phyloP scores from a whole-genome alignment of 2,797 vertebrate species.

The Acanthopagrus latus region DNA sequence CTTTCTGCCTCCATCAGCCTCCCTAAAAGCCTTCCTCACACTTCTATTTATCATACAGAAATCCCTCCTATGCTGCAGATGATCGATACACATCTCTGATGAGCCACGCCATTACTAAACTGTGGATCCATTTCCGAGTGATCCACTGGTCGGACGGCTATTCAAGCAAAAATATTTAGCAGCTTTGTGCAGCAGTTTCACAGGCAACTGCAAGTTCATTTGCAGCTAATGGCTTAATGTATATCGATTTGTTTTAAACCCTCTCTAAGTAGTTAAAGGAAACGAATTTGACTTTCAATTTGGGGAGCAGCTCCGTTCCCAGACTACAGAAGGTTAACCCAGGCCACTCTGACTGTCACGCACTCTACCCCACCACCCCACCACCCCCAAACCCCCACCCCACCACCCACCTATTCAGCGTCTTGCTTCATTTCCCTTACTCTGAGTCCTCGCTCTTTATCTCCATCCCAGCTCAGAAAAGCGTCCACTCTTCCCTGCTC shows the following conservation, averaged over 20 bases:
- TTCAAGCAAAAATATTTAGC: conserved; percentile 27
- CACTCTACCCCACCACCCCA: conserved; percentile 37
- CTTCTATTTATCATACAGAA: background rate
- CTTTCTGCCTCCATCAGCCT: conserved; percentile 29
- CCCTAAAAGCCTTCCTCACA: conserved; percentile 19
- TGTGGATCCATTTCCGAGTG: background rate
- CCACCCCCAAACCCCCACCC: conserved; percentile 30
- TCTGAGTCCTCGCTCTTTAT: conserved; percentile 20
- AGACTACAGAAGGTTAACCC: conserved; percentile 60
- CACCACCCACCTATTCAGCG: conserved; percentile 21
- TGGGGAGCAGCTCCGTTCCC: conserved; percentile 10
- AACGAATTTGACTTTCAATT: conserved; percentile 22
- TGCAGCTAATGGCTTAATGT: conserved; percentile 19
- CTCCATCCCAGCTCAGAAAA: conserved; percentile 38
- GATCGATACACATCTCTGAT: conserved; percentile 29
- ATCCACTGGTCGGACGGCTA: conserved; percentile 7
- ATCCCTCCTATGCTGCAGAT: conserved; percentile 9
- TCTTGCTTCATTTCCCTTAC: conserved; percentile 29
- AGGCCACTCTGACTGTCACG: conserved; percentile 49
- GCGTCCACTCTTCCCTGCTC: conserved; percentile 19
- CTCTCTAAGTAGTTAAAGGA: conserved; percentile 9
- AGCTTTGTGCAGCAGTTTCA: conserved; percentile 6
- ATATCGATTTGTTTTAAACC: conserved; percentile 47
- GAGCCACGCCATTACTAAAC: conserved; percentile 14
- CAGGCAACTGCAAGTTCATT: conserved; percentile 1